phyloP scores from a whole-genome alignment of 1,140 invertebrate species.

The Panagrolaimus sp. region DNA sequence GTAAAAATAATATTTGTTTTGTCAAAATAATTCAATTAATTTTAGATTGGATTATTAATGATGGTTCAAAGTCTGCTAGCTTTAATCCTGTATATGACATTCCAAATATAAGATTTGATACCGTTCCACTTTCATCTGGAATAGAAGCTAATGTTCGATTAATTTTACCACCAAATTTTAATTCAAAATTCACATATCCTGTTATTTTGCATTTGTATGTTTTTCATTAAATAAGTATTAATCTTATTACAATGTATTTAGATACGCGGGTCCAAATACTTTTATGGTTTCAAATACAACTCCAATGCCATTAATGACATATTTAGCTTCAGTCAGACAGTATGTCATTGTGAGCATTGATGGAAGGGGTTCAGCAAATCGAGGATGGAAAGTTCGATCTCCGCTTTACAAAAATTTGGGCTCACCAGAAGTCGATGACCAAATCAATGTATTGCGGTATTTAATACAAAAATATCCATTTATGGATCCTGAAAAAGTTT shows the following conservation, averaged over 20 bases:
- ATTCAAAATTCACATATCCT: conserved; percentile 22
- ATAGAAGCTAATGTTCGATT: conserved; percentile 26
- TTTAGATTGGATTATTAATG: not conserved
- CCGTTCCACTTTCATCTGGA: not conserved
- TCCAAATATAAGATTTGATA: conserved; percentile 8
- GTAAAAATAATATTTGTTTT: not conserved
- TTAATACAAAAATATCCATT: conserved; percentile 21
- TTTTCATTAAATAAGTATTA: not conserved
- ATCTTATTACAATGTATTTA: not conserved
- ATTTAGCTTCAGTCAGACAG: conserved; percentile 2
- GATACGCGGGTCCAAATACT: conserved; percentile 24
- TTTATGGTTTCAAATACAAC: conserved; percentile 19
- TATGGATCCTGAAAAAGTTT: conserved; percentile 25
- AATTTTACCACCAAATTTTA: conserved; percentile 26
- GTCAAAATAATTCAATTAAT: not conserved
- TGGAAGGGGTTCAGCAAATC: conserved; percentile 24
- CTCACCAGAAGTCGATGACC: conserved; percentile 31
- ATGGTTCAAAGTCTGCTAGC: not conserved
- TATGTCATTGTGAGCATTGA: conserved; percentile 28
- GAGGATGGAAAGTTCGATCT: conserved; percentile 26
- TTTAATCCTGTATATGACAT: not conserved
- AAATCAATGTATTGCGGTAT: conserved; percentile 29
- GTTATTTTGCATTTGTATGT: conserved; percentile 25
- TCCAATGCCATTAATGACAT: conserved; percentile 12
- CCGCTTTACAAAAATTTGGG: conserved; percentile 29